Conservation (phyloP, 2,888 invertebrate genomes). For the Agrochola litura region DNA sequence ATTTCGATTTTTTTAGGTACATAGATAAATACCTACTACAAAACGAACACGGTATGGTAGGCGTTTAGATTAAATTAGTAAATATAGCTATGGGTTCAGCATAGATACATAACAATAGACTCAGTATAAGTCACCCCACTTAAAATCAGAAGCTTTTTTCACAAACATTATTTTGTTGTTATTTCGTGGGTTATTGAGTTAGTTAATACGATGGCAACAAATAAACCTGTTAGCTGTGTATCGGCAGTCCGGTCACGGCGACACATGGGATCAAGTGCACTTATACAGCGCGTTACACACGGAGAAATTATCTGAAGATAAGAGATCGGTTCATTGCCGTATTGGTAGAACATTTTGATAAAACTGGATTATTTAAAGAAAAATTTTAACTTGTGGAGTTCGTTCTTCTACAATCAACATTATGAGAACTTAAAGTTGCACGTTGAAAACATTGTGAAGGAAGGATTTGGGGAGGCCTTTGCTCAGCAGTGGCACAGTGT, state of each 20-base stretch:
- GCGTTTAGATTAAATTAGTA: neutral
- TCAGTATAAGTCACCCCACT: neutral
- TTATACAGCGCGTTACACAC: conserved; percentile 71
- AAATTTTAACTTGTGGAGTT: neutral
- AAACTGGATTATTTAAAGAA: neutral
- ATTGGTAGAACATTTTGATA: neutral
- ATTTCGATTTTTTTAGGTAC: too few species aligned
- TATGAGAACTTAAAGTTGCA: neutral
- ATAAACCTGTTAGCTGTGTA: conserved; percentile 86
- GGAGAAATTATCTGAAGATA: conserved; percentile 45
- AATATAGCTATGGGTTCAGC: neutral
- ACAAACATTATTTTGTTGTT: conserved; percentile 8
- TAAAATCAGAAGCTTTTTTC: neutral
- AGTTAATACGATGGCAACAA: conserved; percentile 79
- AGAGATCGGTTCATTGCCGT: neutral
- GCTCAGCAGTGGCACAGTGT: too few species aligned
- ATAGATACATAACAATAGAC: neutral
- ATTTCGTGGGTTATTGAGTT: conserved; percentile 50
- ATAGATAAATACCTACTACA: neutral
- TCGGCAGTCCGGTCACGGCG: conserved; percentile 87
- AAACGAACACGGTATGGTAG: neutral
- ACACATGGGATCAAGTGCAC: conserved; percentile 87
- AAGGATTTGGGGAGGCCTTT: too few species aligned
- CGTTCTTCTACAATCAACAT: neutral
- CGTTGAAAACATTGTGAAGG: neutral